A percentile compares a stretch with the other conserved stretches of the same genome.
These are phyloP conservation scores for Podarcis cretensis DNA, from an alignment of 2,113 vertebrate species.

Conservation along the genomic window DNA sequence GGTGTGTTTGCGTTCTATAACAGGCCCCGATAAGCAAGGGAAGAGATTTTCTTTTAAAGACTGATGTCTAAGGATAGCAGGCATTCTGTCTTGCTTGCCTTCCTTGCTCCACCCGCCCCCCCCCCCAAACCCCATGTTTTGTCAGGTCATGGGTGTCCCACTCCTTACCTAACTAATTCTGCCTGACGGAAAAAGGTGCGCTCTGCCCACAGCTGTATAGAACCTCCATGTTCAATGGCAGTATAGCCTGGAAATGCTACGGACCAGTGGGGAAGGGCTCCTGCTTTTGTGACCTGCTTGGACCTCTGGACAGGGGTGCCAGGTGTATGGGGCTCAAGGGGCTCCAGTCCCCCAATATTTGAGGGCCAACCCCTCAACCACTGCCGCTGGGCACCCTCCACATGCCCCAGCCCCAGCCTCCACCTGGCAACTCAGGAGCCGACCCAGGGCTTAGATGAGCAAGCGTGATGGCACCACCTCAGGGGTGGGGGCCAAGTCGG, in stretches of 20 bases:
- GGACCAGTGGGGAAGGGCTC: background rate
- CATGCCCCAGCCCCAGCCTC: too few relatives aligned
- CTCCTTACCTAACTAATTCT: too few relatives aligned
- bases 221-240: background rate
- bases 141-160: background rate
- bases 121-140: background rate
- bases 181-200: background rate
- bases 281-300: background rate
- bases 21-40: constrained; percentile 9
- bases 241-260: background rate
- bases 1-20: constrained; percentile 1
- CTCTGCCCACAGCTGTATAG: background rate
- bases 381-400: too few relatives aligned
- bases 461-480: too few relatives aligned
- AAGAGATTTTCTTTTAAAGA: background rate
- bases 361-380: too few relatives aligned
- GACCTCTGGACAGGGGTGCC: too few relatives aligned
- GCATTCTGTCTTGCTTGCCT: background rate
- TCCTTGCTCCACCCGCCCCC: background rate
- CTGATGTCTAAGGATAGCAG: background rate
- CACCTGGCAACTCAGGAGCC: too few relatives aligned
- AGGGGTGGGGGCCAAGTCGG: too few relatives aligned
- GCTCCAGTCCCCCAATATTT: too few relatives aligned
- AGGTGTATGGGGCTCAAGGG: too few relatives aligned
- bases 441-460: too few relatives aligned